phyloP scores from a whole-genome alignment of 2,113 vertebrate genomes.

The Trogon melanurus region DNA sequence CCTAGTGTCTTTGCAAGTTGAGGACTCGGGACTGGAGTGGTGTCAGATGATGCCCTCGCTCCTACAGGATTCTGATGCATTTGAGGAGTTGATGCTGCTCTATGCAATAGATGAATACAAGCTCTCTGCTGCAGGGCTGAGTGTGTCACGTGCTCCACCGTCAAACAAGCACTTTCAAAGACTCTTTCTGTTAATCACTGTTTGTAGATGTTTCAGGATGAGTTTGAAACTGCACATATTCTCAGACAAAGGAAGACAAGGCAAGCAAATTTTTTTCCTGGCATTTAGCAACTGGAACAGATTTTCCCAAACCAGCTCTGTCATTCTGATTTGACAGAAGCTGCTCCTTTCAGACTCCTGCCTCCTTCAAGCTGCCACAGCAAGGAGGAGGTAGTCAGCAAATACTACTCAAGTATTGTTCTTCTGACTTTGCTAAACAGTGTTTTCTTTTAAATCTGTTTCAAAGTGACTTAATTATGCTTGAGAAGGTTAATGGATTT shows the following conservation, averaged over 20 bases:
- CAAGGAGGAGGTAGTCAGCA: slow-evolving; percentile 26
- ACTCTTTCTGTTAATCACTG: slow-evolving; percentile 1
- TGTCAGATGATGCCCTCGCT: neutral
- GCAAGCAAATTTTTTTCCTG: neutral
- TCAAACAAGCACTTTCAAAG: slow-evolving; percentile 3
- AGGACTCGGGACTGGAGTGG: neutral
- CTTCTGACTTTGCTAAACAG: neutral
- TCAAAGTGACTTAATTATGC: neutral
- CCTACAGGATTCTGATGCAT: neutral
- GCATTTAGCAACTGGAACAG: neutral
- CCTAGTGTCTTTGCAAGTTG: neutral
- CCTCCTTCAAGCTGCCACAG: neutral
- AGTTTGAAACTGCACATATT: neutral
- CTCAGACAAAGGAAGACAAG: slow-evolving; percentile 38
- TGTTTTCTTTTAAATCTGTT: neutral
- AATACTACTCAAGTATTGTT: neutral
- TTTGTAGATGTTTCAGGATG: neutral
- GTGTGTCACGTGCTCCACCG: neutral
- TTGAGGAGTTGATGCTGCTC: neutral
- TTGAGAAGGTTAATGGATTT: neutral
- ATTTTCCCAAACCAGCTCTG: neutral
- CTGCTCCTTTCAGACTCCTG: slow-evolving; percentile 20
- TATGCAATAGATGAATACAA: neutral
- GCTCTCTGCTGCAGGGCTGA: neutral
- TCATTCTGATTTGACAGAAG: neutral